phyloP scores from a whole-genome alignment of 2,888 invertebrate genomes.

The Cryptosula pallasiana region DNA sequence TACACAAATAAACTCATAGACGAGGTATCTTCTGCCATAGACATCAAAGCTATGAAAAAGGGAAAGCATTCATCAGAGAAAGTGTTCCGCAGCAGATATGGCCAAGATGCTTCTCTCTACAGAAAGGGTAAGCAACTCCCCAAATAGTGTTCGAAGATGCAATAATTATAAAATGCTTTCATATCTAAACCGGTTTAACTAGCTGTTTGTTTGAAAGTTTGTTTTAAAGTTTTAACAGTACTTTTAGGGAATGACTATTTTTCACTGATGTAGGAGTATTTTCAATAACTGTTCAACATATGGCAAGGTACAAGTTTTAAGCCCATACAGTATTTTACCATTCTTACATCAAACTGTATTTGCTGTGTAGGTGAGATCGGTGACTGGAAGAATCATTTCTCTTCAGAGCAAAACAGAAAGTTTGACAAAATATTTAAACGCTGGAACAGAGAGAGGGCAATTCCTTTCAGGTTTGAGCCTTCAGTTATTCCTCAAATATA shows the following conservation, averaged over 20 bases:
- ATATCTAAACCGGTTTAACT: no score
- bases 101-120: neutral
- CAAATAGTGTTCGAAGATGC: no score
- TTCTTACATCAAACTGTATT: neutral
- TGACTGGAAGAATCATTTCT: constrained; percentile 22
- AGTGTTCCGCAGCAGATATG: neutral
- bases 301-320: no score
- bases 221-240: neutral
- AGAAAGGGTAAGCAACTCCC: neutral
- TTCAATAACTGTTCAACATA: no score
- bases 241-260: no score
- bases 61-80: constrained; percentile 7
- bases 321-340: no score
- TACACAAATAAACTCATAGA: neutral
- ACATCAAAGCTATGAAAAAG: neutral
- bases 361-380: constrained; percentile 6
- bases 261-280: no score
- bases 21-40: neutral
- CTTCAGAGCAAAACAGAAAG: neutral
- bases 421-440: constrained; percentile 3
- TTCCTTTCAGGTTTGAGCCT: constrained; percentile 20
- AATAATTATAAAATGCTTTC: no score
- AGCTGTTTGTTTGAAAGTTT: neutral
- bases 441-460: constrained; percentile 4
- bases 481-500: no score